A percentile compares a stretch with the other conserved stretches of the same genome.
phyloP scores from a whole-genome alignment of 1,140 invertebrate genomes.

The Coelopa frigida region DNA sequence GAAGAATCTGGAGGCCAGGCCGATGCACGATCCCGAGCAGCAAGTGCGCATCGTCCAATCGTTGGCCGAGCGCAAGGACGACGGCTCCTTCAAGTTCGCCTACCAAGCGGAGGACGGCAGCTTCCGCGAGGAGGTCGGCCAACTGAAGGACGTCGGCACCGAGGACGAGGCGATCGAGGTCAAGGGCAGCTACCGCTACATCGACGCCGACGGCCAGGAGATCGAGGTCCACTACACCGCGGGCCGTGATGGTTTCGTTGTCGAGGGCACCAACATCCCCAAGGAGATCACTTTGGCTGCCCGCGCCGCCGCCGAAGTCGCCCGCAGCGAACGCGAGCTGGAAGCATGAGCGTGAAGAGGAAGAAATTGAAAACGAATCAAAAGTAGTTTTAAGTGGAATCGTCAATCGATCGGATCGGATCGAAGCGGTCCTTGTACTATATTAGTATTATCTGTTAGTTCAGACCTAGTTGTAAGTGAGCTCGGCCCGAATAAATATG shows the following conservation, averaged over 20 bases:
- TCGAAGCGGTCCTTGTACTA: no score
- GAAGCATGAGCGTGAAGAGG: no score
- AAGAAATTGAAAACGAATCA: no score
- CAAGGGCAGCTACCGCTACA: slow-evolving; percentile 50
- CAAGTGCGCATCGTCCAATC: no score
- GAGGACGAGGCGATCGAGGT: slow-evolving; percentile 32
- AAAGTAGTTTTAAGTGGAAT: no score
- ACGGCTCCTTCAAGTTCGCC: slow-evolving; percentile 27
- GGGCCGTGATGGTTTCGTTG: slow-evolving; percentile 60
- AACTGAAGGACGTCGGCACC: slow-evolving; percentile 20
- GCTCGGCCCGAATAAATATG: no score
- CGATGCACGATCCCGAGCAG: no score
- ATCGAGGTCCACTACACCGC: slow-evolving; percentile 59
- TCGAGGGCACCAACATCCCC: slow-evolving; percentile 51
- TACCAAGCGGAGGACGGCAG: slow-evolving; percentile 30
- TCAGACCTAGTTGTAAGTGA: no score
- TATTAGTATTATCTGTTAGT: no score
- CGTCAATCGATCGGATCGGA: no score
- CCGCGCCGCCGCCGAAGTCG: slow-evolving; percentile 23
- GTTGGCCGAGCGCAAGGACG: slow-evolving; percentile 21
- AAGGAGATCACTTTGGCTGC: slow-evolving; percentile 25
- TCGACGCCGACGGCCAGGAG: slow-evolving; percentile 58
- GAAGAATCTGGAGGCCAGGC: no score
- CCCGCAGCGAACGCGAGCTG: no score
- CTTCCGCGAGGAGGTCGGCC: slow-evolving; percentile 21